These are phyloP conservation scores for Lagopus muta DNA, from an alignment of 2,113 vertebrate genomes.

Conservation along the genomic window DNA sequence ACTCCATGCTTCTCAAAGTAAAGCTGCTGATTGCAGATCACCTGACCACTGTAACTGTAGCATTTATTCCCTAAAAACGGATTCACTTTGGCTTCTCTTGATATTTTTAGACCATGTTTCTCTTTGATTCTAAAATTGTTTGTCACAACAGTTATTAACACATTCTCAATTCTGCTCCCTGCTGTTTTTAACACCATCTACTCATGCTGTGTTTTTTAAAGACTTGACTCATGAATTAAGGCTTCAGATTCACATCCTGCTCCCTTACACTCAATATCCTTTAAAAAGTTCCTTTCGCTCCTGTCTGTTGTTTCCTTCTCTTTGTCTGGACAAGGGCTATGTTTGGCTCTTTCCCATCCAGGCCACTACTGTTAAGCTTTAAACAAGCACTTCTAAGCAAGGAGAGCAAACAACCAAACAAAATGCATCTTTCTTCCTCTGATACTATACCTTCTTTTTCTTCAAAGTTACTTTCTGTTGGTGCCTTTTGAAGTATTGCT, in stretches of 20 bases:
- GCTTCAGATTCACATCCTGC: slow-evolving; percentile 40
- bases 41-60: neutral
- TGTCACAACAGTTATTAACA: neutral
- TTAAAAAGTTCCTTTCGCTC: neutral
- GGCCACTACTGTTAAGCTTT: neutral
- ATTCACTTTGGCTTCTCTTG: neutral
- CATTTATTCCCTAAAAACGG: neutral
- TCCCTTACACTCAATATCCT: slow-evolving; percentile 4
- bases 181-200: neutral
- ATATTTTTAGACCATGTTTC: neutral
- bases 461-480: neutral
- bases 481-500: neutral
- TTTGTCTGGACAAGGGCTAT: slow-evolving; percentile 1
- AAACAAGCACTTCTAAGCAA: neutral
- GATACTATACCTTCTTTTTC: neutral
- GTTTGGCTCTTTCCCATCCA: neutral
- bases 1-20: neutral
- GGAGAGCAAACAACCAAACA: neutral
- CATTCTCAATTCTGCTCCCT: neutral
- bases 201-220: neutral
- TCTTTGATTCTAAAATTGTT: neutral
- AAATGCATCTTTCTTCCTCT: neutral
- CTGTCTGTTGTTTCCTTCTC: slow-evolving; percentile 35
- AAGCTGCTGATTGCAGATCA: neutral
- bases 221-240: neutral